Base-by-base conservation (phyloP, 1,140 invertebrate species). In the Polyergus mexicanus region DNA sequence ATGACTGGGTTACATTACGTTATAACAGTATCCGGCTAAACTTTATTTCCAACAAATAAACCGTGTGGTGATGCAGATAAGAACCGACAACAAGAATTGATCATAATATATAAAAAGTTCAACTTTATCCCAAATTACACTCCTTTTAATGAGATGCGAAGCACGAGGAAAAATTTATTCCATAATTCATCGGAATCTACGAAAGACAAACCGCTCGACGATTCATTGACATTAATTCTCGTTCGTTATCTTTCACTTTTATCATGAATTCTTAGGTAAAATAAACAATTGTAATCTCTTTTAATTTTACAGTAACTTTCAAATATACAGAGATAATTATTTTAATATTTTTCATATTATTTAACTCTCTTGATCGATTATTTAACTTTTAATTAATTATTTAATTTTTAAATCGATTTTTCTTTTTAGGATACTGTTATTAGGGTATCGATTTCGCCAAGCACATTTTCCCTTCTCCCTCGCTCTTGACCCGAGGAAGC, bases 31-130 rank as follows among this genome's bases (percentile, higher is more conserved):
- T 68, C 38, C 65, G 10, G n/a, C 38, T 68, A 68, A 68, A 44
- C 65, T 68, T 68, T 68, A 68, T 68, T 44, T 16, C 35, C 35
- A 68, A 68, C n/a, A 68, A 68, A 68, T 68, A 68, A 68, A 68
- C 38, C 11, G 32, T 1, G 63, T 19, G n/a, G 16, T 19, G 19
- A 10, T 35, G 10, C 5, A 41, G n/a, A 68, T 68, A 68, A 68
- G 38, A 68, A 68, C 3, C 1, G 60, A 25, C 7, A 8, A 10
- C 7, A 8, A 10, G 22, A 25, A 44, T 44, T 1, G 10, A 41
- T n/a, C 8, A 66, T 66, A n/a, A n/a, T n/a, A n/a, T n/a, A n/a
- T n/a, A 66, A 66, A 66, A 66, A 66, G 35, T 41, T 13, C 32
- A 65, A 35, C n/a, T 41, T 41, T 13, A 66, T 66, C 8, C 63